Conservation (phyloP, 2,888 invertebrate genomes). For the Megastigmus dorsalis region DNA sequence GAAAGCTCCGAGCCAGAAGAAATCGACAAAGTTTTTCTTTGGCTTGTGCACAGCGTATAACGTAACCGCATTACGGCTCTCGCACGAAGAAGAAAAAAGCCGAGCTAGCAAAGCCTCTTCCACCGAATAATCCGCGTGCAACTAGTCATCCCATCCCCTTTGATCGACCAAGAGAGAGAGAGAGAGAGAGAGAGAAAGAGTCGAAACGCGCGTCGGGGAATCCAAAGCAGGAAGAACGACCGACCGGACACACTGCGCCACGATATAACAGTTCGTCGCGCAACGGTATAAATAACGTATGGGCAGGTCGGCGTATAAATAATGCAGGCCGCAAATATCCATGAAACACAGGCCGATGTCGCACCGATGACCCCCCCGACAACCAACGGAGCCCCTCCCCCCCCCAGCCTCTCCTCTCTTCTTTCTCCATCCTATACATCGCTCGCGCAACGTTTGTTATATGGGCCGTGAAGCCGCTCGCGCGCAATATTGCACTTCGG, state of each 20-base stretch:
- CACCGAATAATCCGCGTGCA: constrained; percentile 10
- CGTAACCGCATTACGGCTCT: too few species aligned
- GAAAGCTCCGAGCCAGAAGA: too few species aligned
- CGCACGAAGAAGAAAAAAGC: too few species aligned
- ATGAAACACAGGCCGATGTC: constrained; percentile 65
- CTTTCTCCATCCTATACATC: not conserved
- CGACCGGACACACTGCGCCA: not conserved
- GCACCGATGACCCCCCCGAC: too few species aligned
- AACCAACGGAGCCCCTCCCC: constrained; percentile 63
- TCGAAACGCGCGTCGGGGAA: constrained; percentile 32
- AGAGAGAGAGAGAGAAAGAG: not conserved
- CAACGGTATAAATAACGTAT: constrained; percentile 55
- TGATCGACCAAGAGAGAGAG: constrained; percentile 18
- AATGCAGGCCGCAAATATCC: constrained; percentile 67
- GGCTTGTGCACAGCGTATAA: too few species aligned
- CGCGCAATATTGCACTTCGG: too few species aligned
- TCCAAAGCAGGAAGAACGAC: constrained; percentile 43
- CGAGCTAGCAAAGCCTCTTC: too few species aligned
- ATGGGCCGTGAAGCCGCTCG: not conserved
- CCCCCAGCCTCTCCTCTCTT: not conserved
- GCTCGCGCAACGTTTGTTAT: too few species aligned
- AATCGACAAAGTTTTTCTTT: too few species aligned
- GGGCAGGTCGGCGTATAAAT: constrained; percentile 63
- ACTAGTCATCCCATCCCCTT: too few species aligned
- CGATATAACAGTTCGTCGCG: constrained; percentile 28